phyloP scores from a whole-genome alignment of 2,888 invertebrate genomes.

The Podotricha telesiphe region DNA sequence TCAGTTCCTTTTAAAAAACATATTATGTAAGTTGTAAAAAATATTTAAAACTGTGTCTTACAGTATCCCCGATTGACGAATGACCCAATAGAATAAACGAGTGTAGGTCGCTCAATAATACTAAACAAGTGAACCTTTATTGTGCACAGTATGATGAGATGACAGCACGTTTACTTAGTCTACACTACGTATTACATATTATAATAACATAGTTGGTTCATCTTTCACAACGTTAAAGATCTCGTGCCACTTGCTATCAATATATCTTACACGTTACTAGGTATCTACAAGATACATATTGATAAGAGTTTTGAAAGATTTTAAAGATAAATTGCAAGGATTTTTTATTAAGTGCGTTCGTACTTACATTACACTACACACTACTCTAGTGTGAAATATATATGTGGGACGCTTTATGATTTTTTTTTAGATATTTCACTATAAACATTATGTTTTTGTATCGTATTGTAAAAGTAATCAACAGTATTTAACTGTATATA shows the following conservation, averaged over 20 bases:
- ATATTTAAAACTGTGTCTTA: neutral
- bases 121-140: conserved; percentile 24
- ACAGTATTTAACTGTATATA: too few relatives aligned
- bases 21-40: too few relatives aligned
- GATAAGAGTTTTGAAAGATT: conserved; percentile 13
- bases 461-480: too few relatives aligned
- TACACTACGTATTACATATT: neutral
- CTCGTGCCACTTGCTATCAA: conserved; percentile 29
- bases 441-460: too few relatives aligned
- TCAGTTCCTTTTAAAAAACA: too few relatives aligned
- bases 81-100: conserved; percentile 27
- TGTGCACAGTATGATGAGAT: neutral
- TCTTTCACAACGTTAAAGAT: conserved; percentile 25
- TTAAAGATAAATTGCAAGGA: conserved; percentile 10
- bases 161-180: neutral
- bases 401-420: too few relatives aligned
- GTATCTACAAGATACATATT: neutral
- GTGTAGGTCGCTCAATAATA: conserved; percentile 24
- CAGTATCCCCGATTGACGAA: conserved; percentile 10
- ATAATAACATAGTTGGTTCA: neutral
- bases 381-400: too few relatives aligned
- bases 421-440: too few relatives aligned
- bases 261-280: conserved; percentile 31
- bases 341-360: conserved; percentile 5
- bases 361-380: too few relatives aligned